These are phyloP conservation scores for Drosophila robusta DNA, from an alignment of 2,888 invertebrate species.

Conservation along the genomic window DNA sequence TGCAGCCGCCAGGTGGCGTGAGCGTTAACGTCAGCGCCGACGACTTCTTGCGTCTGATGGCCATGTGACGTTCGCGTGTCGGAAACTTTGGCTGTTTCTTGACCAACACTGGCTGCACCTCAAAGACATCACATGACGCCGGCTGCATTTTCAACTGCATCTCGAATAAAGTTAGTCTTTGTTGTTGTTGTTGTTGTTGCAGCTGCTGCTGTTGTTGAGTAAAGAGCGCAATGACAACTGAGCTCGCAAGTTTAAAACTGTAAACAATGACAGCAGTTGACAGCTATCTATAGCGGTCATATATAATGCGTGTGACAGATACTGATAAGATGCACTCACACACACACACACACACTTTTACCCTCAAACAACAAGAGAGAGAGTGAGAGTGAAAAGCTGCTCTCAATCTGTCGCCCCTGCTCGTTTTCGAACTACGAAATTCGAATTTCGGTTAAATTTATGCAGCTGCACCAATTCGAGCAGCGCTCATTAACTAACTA, in stretches of 20 bases:
- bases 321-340: conserved; percentile 48
- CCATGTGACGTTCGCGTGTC: conserved; percentile 89
- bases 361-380: conserved; percentile 15
- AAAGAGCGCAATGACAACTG: conserved; percentile 26
- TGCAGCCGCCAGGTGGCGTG: conserved; percentile 47
- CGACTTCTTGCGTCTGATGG: conserved; percentile 87
- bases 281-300: conserved; percentile 51
- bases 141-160: conserved; percentile 60
- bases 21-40: conserved; percentile 17
- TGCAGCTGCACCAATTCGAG: conserved; percentile 32
- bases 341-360: conserved; percentile 7
- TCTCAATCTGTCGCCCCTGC: conserved; percentile 3
- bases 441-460: conserved; percentile 32
- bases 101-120: conserved; percentile 84
- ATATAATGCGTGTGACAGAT: conserved; percentile 51
- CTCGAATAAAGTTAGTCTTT: conserved; percentile 11
- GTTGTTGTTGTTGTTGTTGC: background rate
- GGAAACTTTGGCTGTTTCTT: conserved; percentile 89
- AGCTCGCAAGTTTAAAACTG: conserved; percentile 50
- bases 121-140: conserved; percentile 60
- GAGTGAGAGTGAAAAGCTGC: conserved; percentile 6
- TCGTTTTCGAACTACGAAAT: conserved; percentile 3
- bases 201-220: conserved; percentile 1
- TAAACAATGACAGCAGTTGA: conserved; percentile 49
- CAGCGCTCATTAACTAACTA: conserved; percentile 34